Percentiles rank a stretch among this genome's conserved stretches.
Evolutionary conservation across 2,797 vertebrate species (phyloP).

Genomic region (Rhincodon typus): DNA sequence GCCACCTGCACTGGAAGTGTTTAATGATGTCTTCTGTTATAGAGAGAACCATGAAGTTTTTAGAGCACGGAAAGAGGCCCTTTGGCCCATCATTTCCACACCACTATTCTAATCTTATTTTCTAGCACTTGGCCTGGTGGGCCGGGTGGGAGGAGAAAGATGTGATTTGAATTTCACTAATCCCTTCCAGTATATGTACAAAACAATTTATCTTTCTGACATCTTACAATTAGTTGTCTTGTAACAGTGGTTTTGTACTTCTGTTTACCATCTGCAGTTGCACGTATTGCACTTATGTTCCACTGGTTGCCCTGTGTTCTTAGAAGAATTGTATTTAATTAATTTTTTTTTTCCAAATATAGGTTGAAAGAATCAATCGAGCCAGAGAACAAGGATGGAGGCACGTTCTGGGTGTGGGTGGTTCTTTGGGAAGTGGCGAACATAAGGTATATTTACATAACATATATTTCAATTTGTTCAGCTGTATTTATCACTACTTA

Average conservation of each 20-base stretch:
- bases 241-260: not conserved
- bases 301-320: not conserved
- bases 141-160: not conserved
- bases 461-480: not conserved
- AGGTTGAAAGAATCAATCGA: constrained; percentile 87
- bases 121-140: too few relatives aligned
- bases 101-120: too few relatives aligned
- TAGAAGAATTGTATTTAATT: not conserved
- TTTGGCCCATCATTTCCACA: too few relatives aligned
- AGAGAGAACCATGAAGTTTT: too few relatives aligned
- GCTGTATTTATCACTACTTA: not conserved
- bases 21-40: too few relatives aligned
- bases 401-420: constrained; percentile 80
- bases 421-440: constrained; percentile 55
- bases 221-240: not conserved
- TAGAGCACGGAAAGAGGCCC: too few relatives aligned
- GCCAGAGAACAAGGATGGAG: constrained; percentile 96
- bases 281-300: not conserved
- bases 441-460: constrained; percentile 57
- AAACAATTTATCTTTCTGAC: not conserved
- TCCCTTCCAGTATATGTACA: not conserved
- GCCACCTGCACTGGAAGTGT: too few relatives aligned
- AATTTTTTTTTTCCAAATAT: not conserved
- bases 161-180: not conserved
- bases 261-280: not conserved